These are phyloP conservation scores for Drosophila kohkoa DNA, from an alignment of 1,140 invertebrate species.

Conservation along the genomic window DNA sequence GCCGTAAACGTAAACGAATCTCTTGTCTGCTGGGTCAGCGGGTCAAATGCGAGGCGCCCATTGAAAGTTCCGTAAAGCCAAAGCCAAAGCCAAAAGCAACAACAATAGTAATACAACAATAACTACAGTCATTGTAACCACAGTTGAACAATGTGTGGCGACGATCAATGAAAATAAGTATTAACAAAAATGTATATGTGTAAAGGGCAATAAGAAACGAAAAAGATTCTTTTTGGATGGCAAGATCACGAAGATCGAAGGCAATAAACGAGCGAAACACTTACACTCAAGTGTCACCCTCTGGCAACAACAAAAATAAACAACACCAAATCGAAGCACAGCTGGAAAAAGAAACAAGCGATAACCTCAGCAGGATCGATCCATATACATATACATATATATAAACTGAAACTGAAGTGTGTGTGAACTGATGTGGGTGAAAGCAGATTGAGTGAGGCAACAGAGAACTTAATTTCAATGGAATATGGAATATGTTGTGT, in stretches of 20 bases:
- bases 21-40: constrained; percentile 51
- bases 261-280: constrained; percentile 12
- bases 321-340: constrained; percentile 14
- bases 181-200: constrained; percentile 1
- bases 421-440: constrained; percentile 50
- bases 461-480: constrained; percentile 25
- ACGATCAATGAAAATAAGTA: constrained; percentile 23
- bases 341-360: constrained; percentile 17
- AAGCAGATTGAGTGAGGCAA: neutral
- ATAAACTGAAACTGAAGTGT: constrained; percentile 39
- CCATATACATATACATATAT: neutral
- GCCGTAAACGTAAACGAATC: constrained; percentile 53
- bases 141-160: constrained; percentile 31
- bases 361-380: constrained; percentile 24
- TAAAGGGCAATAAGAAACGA: constrained; percentile 6
- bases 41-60: constrained; percentile 47
- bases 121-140: constrained; percentile 2
- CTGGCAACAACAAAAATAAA: constrained; percentile 35
- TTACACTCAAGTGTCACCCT: constrained; percentile 43
- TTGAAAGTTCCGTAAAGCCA: constrained; percentile 39
- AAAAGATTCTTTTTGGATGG: constrained; percentile 30
- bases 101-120: constrained; percentile 15
- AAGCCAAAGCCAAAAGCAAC: constrained; percentile 16
- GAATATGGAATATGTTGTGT: constrained; percentile 5
- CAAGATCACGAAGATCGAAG: constrained; percentile 13